phyloP scores from a whole-genome alignment of 2,888 invertebrate genomes.

The Julus scanicus region DNA sequence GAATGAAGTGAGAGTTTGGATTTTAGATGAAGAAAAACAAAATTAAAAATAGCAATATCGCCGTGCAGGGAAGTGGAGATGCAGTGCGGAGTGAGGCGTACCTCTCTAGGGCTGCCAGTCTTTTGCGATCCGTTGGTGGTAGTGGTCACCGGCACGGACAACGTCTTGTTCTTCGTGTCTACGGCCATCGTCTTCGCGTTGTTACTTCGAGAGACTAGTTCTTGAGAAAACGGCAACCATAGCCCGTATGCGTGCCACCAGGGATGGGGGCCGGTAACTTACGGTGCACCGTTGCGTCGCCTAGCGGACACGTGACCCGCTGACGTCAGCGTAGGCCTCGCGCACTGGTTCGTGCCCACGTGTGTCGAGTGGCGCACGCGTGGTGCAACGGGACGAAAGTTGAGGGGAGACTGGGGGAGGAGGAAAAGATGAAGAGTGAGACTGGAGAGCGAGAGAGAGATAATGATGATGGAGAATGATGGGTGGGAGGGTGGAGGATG shows the following conservation, averaged over 20 bases:
- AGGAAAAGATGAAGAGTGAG: not conserved
- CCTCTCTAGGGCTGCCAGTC: not conserved
- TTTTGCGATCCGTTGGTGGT: not conserved
- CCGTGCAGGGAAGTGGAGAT: not conserved
- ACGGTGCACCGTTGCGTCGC: conserved; percentile 44
- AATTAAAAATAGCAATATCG: not conserved
- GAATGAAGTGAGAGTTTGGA: not conserved
- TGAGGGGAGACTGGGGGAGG: not conserved
- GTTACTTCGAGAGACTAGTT: conserved; percentile 12
- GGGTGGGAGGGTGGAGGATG: not conserved
- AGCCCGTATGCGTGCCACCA: conserved; percentile 31
- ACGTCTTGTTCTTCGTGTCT: not conserved
- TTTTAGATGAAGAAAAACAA: not conserved
- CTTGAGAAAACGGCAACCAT: conserved; percentile 44
- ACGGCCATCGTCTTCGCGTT: not conserved
- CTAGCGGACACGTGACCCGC: not conserved
- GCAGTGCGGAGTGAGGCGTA: not conserved
- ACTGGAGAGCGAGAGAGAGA: not conserved
- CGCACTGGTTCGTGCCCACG: conserved; percentile 19
- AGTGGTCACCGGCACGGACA: conserved; percentile 18
- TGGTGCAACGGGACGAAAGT: not conserved
- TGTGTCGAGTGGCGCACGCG: not conserved
- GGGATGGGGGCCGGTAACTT: conserved; percentile 38
- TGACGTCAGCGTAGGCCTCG: not conserved
- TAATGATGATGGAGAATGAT: not conserved